phyloP scores from a whole-genome alignment of 2,113 vertebrate species.

The Otolemur garnettii region DNA sequence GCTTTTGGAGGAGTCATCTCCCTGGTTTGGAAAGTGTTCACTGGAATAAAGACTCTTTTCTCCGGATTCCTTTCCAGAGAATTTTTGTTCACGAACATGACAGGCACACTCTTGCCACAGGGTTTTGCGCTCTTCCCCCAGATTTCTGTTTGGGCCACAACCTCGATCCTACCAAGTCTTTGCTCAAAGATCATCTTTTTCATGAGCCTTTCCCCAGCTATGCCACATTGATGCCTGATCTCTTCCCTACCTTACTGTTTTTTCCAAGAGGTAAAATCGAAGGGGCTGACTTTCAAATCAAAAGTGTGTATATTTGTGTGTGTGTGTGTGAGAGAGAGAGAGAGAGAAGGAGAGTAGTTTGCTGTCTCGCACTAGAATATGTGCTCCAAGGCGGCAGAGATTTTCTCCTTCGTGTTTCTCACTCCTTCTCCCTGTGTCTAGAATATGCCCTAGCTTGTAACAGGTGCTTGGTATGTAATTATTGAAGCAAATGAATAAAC shows the following conservation, averaged over 20 bases:
- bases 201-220: background rate
- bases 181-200: background rate
- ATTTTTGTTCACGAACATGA: too few relatives aligned
- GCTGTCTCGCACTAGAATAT: background rate
- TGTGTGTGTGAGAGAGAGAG: background rate
- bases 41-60: too few relatives aligned
- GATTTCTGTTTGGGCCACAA: accelerated
- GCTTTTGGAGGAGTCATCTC: too few relatives aligned
- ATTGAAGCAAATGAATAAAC: background rate
- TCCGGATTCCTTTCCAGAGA: too few relatives aligned
- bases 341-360: background rate
- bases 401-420: background rate
- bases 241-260: background rate
- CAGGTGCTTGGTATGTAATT: background rate
- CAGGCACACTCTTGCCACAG: background rate
- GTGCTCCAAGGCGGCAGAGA: background rate
- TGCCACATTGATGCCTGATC: background rate
- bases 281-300: too few relatives aligned
- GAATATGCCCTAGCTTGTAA: background rate
- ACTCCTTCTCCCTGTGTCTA: background rate
- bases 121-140: background rate
- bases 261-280: background rate
- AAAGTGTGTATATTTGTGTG: background rate
- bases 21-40: too few relatives aligned
- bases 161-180: background rate